phyloP scores from a whole-genome alignment of 2,113 vertebrate species.

The Dascyllus trimaculatus region DNA sequence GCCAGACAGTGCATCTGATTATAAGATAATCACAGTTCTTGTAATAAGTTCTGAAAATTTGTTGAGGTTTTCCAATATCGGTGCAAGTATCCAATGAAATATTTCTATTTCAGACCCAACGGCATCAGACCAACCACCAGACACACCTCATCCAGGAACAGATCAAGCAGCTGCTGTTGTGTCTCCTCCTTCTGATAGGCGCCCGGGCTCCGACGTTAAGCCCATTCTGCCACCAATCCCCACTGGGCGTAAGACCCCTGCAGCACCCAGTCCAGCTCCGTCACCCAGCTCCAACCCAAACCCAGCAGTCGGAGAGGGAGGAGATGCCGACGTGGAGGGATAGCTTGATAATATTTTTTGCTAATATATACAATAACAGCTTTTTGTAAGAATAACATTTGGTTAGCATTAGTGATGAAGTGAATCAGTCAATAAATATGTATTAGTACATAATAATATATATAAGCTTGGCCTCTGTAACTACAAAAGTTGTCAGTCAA shows the following conservation, averaged over 20 bases:
- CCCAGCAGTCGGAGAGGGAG: background rate
- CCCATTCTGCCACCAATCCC: constrained; percentile 90
- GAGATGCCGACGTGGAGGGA: constrained; percentile 1
- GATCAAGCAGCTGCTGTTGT: background rate
- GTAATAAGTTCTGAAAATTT: too few species aligned
- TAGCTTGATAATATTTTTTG: background rate
- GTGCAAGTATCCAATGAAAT: background rate
- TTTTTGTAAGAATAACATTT: background rate
- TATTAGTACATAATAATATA: background rate
- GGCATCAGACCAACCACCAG: constrained; percentile 39
- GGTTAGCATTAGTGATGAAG: background rate
- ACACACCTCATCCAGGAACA: constrained; percentile 33
- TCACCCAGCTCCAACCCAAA: constrained; percentile 27
- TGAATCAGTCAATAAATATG: background rate
- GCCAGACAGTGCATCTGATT: background rate
- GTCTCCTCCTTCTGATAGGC: constrained; percentile 40
- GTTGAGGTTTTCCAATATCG: background rate
- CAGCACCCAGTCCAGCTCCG: constrained; percentile 21
- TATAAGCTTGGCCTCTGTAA: background rate
- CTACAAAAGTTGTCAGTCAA: background rate
- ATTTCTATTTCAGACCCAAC: constrained; percentile 43
- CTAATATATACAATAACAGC: background rate
- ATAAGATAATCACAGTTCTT: too few species aligned
- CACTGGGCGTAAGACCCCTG: constrained; percentile 74
- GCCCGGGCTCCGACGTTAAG: constrained; percentile 82